Percentiles rank a stretch among this genome's conserved stretches.
Conservation (phyloP, 1,140 invertebrate genomes). For the Zaprionus capensis region DNA sequence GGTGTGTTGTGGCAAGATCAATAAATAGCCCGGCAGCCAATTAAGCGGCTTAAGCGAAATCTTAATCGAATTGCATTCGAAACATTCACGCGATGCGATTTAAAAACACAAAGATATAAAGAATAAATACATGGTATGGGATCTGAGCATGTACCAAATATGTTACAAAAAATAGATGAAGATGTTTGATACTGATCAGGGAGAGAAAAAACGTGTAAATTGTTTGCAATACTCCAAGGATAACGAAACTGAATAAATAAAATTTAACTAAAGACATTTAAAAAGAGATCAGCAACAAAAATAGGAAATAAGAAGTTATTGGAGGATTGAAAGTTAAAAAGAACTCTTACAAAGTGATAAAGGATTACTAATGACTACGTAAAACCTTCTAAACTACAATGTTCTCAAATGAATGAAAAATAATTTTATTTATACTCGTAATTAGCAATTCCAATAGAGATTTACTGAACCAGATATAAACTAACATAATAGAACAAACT, state of each 20-base stretch:
- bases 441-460: neutral
- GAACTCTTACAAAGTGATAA: too few species aligned
- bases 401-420: neutral
- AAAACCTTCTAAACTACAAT: neutral
- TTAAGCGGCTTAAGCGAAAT: constrained; percentile 19
- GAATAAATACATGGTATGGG: too few species aligned
- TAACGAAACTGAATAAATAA: too few species aligned
- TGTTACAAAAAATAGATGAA: too few species aligned
- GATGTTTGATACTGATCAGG: too few species aligned
- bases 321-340: too few species aligned
- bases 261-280: too few species aligned
- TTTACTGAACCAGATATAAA: neutral
- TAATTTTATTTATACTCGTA: neutral
- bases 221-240: too few species aligned
- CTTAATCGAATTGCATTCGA: constrained; percentile 29
- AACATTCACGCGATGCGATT: constrained; percentile 10
- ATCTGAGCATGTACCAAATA: too few species aligned
- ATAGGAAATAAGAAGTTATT: too few species aligned
- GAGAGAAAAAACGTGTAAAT: too few species aligned
- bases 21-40: constrained; percentile 18
- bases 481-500: neutral
- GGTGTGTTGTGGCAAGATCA: constrained; percentile 19
- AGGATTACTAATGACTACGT: neutral
- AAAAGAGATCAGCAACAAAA: too few species aligned
- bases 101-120: neutral